Evolutionary conservation across 2,113 vertebrate genomes (phyloP).

Genomic region (Hylia prasina): DNA sequence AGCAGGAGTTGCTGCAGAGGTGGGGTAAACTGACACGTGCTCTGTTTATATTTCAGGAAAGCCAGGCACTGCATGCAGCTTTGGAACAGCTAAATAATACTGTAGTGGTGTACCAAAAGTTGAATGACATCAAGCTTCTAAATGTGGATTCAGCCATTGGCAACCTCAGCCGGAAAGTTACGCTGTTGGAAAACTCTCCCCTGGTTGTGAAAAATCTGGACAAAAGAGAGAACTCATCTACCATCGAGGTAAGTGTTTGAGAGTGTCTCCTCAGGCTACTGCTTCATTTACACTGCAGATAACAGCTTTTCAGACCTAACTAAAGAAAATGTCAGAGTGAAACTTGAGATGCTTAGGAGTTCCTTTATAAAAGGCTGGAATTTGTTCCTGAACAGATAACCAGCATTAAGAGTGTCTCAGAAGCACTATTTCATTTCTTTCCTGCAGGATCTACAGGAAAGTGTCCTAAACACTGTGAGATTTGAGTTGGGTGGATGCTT

Average conservation of each 20-base stretch:
- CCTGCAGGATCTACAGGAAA: neutral
- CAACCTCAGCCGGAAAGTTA: conserved; percentile 68
- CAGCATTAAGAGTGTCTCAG: neutral
- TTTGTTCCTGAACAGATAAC: neutral
- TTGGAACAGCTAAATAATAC: conserved; percentile 73
- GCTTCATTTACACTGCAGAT: neutral
- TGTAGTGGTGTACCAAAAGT: conserved; percentile 50
- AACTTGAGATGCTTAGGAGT: neutral
- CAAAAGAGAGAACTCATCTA: conserved; percentile 52
- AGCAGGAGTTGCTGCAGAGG: neutral
- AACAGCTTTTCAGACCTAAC: neutral
- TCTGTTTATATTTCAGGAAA: conserved; percentile 69
- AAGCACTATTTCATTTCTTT: neutral
- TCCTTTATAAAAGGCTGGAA: neutral
- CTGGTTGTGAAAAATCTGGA: conserved; percentile 43
- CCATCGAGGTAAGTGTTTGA: conserved; percentile 41
- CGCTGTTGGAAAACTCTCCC: conserved; percentile 60
- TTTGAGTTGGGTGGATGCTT: neutral
- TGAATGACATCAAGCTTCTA: conserved; percentile 70
- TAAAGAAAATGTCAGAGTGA: neutral
- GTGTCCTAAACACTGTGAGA: neutral
- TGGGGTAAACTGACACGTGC: neutral
- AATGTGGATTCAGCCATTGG: conserved; percentile 65
- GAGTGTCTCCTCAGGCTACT: neutral
- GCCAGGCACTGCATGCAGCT: conserved; percentile 61